Evolutionary conservation across 1,140 invertebrate species (phyloP).

Genomic region (Thaumetopoea pityocampa): DNA sequence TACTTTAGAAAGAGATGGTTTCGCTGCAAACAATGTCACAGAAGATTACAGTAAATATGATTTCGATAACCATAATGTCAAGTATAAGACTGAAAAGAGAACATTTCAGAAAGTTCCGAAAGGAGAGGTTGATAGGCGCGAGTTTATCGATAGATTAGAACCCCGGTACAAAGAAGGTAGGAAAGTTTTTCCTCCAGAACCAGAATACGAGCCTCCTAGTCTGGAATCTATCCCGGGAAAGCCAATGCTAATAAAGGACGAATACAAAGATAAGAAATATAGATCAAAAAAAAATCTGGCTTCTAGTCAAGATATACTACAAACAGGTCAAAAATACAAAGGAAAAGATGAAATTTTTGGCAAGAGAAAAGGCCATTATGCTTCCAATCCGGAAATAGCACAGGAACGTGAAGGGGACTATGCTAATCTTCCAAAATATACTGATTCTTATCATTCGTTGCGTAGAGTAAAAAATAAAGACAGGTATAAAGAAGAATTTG

Average conservation of each 20-base stretch:
- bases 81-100: slow-evolving; percentile 58
- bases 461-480: slow-evolving; percentile 65
- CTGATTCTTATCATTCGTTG: slow-evolving; percentile 75
- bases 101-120: slow-evolving; percentile 57
- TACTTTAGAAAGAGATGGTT: slow-evolving; percentile 62
- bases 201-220: slow-evolving; percentile 80
- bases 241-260: slow-evolving; percentile 77
- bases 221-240: slow-evolving; percentile 78
- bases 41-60: slow-evolving; percentile 65
- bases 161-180: slow-evolving; percentile 36
- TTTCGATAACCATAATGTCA: slow-evolving; percentile 49
- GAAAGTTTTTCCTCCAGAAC: slow-evolving; percentile 71
- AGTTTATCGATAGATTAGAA: slow-evolving; percentile 65
- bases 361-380: slow-evolving; percentile 74
- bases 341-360: slow-evolving; percentile 64
- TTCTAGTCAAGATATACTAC: slow-evolving; percentile 73
- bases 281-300: slow-evolving; percentile 68
- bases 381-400: slow-evolving; percentile 77
- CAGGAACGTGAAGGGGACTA: slow-evolving; percentile 68
- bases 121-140: slow-evolving; percentile 77
- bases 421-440: slow-evolving; percentile 58
- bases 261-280: slow-evolving; percentile 68
- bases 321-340: slow-evolving; percentile 68
- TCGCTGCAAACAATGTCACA: slow-evolving; percentile 51
- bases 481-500: slow-evolving; percentile 65